Conservation (phyloP, 2,113 vertebrate species). For the Nannobrachium achirus region DNA sequence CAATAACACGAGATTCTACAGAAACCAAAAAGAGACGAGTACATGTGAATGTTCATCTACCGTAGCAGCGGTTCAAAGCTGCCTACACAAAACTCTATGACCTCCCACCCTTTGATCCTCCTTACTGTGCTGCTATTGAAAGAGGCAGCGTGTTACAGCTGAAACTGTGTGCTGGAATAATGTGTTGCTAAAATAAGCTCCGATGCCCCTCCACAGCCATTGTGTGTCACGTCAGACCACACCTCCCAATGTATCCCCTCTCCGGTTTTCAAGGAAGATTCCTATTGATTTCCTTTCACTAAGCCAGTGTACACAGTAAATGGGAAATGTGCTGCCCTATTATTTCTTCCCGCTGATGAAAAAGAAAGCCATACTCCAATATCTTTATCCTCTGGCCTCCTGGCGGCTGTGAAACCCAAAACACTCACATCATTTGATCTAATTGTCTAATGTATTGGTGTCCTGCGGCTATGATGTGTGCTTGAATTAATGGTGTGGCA, state of each 20-base stretch:
- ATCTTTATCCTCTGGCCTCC: constrained; percentile 52
- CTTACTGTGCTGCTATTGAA: constrained; percentile 42
- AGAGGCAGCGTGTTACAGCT: constrained; percentile 27
- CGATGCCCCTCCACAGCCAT: constrained; percentile 52
- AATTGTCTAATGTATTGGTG: constrained; percentile 35
- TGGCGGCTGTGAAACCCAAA: constrained; percentile 7
- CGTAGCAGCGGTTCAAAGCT: constrained; percentile 22
- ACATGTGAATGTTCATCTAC: no score
- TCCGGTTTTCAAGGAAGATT: constrained; percentile 61
- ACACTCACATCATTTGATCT: constrained; percentile 21
- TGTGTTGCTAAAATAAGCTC: constrained; percentile 46
- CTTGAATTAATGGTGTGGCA: constrained; percentile 49
- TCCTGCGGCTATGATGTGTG: constrained; percentile 43
- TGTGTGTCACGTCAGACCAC: constrained; percentile 54
- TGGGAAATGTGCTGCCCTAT: constrained; percentile 67
- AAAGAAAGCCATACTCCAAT: constrained; percentile 44
- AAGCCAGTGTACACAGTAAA: constrained; percentile 65
- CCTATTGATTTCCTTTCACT: constrained; percentile 75
- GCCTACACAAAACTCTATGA: constrained; percentile 26
- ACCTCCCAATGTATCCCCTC: constrained; percentile 58
- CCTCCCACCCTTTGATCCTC: constrained; percentile 49
- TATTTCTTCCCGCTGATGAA: constrained; percentile 66
- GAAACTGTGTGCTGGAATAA: constrained; percentile 40
- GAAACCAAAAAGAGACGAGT: no score
- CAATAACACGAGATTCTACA: no score